Conservation (phyloP, 2,888 invertebrate genomes). For the Lamellibrachia columna region DNA sequence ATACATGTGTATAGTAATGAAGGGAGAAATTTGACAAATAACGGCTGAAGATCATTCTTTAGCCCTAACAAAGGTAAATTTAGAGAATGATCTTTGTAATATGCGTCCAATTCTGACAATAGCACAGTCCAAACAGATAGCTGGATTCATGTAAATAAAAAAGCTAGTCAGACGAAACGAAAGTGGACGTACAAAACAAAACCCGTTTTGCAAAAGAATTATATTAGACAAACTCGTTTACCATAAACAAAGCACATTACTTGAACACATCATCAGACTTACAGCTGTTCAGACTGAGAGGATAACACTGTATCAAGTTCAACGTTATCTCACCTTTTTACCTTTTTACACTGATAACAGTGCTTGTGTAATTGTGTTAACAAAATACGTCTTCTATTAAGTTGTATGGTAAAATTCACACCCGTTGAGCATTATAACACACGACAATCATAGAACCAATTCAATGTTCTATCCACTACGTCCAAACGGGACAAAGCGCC, state of each 20-base stretch:
- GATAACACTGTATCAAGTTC: not conserved
- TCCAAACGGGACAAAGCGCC: not conserved
- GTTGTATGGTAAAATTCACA: not conserved
- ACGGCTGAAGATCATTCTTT: not conserved
- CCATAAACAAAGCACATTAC: not conserved
- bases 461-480: not conserved
- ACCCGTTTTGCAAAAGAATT: not conserved
- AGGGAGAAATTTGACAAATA: not conserved
- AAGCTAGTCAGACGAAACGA: not conserved
- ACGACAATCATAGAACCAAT: not conserved
- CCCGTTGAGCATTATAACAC: not conserved
- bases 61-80: not conserved
- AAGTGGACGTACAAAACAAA: conserved; percentile 1
- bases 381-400: not conserved
- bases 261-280: not conserved
- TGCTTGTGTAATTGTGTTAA: not conserved
- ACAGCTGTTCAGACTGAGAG: not conserved
- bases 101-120: not conserved
- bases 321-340: not conserved
- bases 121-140: not conserved
- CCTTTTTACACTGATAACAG: not conserved
- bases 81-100: not conserved
- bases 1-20: not conserved
- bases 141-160: not conserved
- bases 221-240: not conserved